These are phyloP conservation scores for Cryptotermes secundus DNA, from an alignment of 1,140 invertebrate species.

Conservation along the genomic window DNA sequence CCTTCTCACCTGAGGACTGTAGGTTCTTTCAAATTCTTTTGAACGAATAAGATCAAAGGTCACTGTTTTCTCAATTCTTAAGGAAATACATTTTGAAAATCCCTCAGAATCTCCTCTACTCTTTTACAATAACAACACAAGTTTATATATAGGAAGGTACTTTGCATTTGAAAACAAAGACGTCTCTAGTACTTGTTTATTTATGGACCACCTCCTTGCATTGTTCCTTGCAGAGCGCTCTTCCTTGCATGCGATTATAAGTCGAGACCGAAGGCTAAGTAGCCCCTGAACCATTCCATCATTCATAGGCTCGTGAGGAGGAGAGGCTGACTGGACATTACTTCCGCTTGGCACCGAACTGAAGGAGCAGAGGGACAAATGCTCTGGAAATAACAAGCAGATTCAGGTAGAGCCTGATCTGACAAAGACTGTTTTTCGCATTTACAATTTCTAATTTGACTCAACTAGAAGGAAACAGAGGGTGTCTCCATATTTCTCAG, in stretches of 20 bases:
- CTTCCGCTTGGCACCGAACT: too few relatives aligned
- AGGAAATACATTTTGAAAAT: neutral
- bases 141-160: neutral
- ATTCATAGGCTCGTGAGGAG: neutral
- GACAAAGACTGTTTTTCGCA: too few relatives aligned
- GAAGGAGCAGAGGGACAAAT: too few relatives aligned
- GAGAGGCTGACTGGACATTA: too few relatives aligned
- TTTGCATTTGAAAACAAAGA: neutral
- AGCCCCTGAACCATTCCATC: neutral
- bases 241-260: neutral
- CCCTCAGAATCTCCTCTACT: neutral
- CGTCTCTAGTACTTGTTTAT: neutral
- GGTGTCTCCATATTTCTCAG: too few relatives aligned
- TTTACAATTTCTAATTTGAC: too few relatives aligned
- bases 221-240: too few relatives aligned
- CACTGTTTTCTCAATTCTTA: neutral
- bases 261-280: neutral
- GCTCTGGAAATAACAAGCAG: too few relatives aligned
- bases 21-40: neutral
- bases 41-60: neutral
- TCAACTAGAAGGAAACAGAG: too few relatives aligned
- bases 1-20: neutral
- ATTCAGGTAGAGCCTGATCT: too few relatives aligned
- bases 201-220: neutral
- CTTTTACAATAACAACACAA: neutral